Percentiles rank a stretch among this genome's conserved stretches.
Conservation (phyloP, 2,888 invertebrate species). For the Brenthis daphne region DNA sequence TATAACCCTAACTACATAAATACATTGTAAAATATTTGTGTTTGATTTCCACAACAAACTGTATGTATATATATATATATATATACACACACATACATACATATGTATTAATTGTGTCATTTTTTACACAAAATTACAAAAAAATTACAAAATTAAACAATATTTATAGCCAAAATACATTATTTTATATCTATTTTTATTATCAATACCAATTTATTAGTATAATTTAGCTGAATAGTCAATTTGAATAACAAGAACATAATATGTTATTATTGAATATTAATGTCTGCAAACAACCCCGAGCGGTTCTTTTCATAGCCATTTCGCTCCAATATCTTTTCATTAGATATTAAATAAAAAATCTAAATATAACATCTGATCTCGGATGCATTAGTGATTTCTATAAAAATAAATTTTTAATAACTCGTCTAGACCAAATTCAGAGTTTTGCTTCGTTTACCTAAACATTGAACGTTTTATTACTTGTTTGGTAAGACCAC, state of each 20-base stretch:
- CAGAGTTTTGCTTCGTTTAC: constrained; percentile 56
- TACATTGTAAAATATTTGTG: too few relatives aligned
- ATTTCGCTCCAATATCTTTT: constrained; percentile 17
- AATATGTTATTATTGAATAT: constrained; percentile 22
- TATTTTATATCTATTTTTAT: not conserved
- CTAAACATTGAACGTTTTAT: constrained; percentile 67
- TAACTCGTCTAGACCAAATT: constrained; percentile 78
- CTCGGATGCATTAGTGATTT: constrained; percentile 60
- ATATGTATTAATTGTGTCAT: too few relatives aligned
- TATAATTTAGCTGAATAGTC: constrained; percentile 12
- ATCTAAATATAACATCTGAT: constrained; percentile 43
- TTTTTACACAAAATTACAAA: too few relatives aligned
- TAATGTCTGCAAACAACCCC: constrained; percentile 18
- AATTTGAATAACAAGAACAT: constrained; percentile 10
- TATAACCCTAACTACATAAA: too few relatives aligned
- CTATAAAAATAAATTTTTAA: constrained; percentile 71
- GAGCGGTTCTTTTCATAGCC: constrained; percentile 20
- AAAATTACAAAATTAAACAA: not conserved
- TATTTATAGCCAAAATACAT: not conserved
- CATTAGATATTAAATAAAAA: constrained; percentile 26
- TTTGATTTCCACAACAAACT: too few relatives aligned
- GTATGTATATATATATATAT: too few relatives aligned
- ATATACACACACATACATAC: too few relatives aligned
- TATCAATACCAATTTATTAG: constrained; percentile 8
- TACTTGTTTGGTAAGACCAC: constrained; percentile 55